Evolutionary conservation across 2,888 invertebrate species (phyloP), one percentile per base, ranked within the genome.

Genomic region (Parelbella ahira): DNA sequence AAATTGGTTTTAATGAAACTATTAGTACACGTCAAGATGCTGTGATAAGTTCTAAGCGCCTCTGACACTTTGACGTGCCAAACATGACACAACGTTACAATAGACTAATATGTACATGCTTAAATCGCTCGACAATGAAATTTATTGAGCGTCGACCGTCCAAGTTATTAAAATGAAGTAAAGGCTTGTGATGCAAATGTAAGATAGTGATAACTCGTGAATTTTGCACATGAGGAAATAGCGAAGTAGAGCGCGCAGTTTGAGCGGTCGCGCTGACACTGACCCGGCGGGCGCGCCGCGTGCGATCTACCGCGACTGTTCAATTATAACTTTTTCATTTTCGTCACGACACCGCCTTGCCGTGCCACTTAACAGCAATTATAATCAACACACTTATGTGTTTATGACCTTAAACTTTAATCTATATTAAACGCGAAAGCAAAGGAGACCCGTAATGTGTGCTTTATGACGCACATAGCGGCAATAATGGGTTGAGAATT

Each of bases 201-300:
- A 41, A 20, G 10, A 25, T 20, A 32, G 25, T 28, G 28, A 28
- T 25, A 39, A 32, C 25, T 19, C 24, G 9, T 32, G 32, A 41
- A 33, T 49, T 44, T 44, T 38, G 55, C 54, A 47, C 49, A 57
- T 60, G 55, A 52, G 47, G 53, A 62, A 68, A 68, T 62, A 60
- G n/a, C 27, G 37, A 50, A 52, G 41, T 54, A 44, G 70, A 70
- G 59, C 63, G 66, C 44, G 53, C 60, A 59, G 46, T 58, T n/a
- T n/a, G n/a, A 56, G 55, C 54, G 51, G 48, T 45, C 52, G 51
- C 51, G 53, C 43, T 68, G 73, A 64, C 68, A 74, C 55, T 75
- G 69, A 74, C 70, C 70, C 54, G 48, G 55, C 7, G 19, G 0
- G 3, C 8, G 13, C 37, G 44, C 50, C 54, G 58, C 56, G 63